Conservation (phyloP, 2,797 vertebrate genomes). For the Coregonus ussuriensis region DNA sequence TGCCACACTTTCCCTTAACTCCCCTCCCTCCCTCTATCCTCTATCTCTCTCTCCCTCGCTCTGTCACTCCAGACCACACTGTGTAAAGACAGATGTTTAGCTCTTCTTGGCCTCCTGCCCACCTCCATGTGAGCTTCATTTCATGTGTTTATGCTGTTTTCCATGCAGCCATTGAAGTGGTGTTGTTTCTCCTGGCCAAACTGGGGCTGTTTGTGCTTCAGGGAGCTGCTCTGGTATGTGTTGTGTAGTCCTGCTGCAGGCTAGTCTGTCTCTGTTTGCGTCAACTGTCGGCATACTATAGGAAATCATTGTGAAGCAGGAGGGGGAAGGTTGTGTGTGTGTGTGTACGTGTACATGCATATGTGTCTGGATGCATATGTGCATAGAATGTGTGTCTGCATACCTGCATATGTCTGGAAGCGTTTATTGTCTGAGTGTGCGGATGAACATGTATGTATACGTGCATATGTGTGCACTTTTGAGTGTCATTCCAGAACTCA, state of each 20-base stretch:
- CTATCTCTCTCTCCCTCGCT: slow-evolving; percentile 31
- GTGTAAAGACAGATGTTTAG: slow-evolving; percentile 9
- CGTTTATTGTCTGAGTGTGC: neutral
- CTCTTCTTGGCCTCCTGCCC: slow-evolving; percentile 57
- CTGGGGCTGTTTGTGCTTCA: neutral
- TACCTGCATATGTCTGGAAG: neutral
- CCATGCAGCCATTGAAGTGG: slow-evolving; percentile 34
- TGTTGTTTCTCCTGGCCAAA: slow-evolving; percentile 7
- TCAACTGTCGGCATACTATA: neutral
- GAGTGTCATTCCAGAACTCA: slow-evolving; percentile 22
- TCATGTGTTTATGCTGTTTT: slow-evolving; percentile 28
- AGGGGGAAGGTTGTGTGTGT: slow-evolving; percentile 1
- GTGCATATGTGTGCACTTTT: slow-evolving; percentile 14
- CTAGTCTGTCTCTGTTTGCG: neutral
- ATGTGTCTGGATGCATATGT: neutral
- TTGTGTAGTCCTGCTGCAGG: neutral
- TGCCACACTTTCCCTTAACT: neutral
- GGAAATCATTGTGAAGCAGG: slow-evolving; percentile 1
- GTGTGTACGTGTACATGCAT: slow-evolving; percentile 27
- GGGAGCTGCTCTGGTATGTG: neutral
- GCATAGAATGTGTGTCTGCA: neutral
- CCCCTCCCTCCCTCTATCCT: slow-evolving; percentile 19
- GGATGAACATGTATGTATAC: too few relatives aligned
- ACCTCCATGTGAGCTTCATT: slow-evolving; percentile 48
- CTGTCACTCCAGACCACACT: slow-evolving; percentile 19